A percentile compares a stretch with the other conserved stretches of the same genome.
Conservation (phyloP, 35 echinoderm and acorn worm species). For the Apostichopus parvimensis region DNA sequence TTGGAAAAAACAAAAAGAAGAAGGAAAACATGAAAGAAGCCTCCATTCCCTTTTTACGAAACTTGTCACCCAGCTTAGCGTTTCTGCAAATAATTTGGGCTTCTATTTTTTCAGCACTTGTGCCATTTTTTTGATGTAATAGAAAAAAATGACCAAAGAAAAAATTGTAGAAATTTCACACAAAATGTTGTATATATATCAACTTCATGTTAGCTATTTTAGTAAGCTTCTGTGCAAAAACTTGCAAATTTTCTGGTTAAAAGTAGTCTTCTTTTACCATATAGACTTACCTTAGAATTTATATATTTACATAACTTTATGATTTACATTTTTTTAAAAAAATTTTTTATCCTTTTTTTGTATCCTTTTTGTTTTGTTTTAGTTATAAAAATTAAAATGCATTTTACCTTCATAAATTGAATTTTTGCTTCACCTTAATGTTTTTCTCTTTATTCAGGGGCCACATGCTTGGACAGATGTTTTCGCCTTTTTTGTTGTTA, state of each 20-base stretch:
- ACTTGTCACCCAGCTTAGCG: conserved; percentile 41
- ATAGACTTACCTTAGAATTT: conserved; percentile 1
- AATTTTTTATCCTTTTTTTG: neutral
- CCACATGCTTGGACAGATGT: conserved; percentile 20
- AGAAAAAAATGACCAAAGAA: conserved; percentile 17
- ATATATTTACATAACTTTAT: neutral
- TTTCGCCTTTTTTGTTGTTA: neutral
- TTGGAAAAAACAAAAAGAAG: neutral
- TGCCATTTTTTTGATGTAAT: conserved; percentile 43
- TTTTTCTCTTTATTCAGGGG: conserved; percentile 37
- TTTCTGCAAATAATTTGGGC: conserved; percentile 53
- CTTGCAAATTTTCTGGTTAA: conserved; percentile 34
- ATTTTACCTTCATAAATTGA: neutral
- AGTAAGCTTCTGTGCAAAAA: conserved; percentile 2
- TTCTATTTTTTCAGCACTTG: conserved; percentile 50
- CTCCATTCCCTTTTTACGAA: conserved; percentile 28
- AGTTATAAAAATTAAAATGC: neutral
- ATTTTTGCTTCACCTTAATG: neutral
- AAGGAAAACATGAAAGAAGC: neutral
- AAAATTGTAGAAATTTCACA: conserved; percentile 34
- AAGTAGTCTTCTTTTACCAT: conserved; percentile 8
- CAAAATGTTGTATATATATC: neutral
- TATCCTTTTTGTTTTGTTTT: too few relatives aligned
- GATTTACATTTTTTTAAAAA: neutral
- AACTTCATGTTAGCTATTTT: conserved; percentile 36